phyloP scores from a whole-genome alignment of 2,888 invertebrate genomes.

The Acrobasis consociella region DNA sequence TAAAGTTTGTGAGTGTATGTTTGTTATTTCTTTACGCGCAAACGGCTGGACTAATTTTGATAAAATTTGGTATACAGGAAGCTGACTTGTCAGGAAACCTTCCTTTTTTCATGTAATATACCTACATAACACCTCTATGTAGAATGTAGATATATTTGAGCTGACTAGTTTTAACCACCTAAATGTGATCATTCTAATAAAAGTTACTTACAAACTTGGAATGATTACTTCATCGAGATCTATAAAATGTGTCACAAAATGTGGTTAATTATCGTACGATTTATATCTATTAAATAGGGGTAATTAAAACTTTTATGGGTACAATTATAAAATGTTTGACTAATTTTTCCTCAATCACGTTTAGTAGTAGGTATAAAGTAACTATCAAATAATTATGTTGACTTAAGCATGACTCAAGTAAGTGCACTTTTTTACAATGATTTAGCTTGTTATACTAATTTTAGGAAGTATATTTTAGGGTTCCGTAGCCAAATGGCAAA shows the following conservation, averaged over 20 bases:
- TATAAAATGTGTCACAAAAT: background rate
- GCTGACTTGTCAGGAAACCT: too few species aligned
- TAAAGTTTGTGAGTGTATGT: too few species aligned
- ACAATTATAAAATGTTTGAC: background rate
- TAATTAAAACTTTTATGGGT: background rate
- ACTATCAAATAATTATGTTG: too few species aligned
- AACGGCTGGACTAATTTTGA: too few species aligned
- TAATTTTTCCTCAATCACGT: background rate
- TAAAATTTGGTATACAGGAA: too few species aligned
- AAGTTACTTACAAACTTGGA: conserved; percentile 13
- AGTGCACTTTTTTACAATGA: background rate
- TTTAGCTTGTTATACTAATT: background rate
- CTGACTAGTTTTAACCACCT: background rate
- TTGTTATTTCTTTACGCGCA: too few species aligned
- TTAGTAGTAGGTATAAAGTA: background rate
- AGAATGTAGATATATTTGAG: too few species aligned
- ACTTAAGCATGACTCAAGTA: too few species aligned
- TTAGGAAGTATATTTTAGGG: too few species aligned
- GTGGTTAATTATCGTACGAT: conserved; percentile 6
- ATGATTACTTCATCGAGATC: conserved; percentile 8
- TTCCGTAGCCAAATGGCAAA: too few species aligned
- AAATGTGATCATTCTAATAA: background rate
- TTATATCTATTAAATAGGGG: background rate
- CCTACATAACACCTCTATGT: too few species aligned
- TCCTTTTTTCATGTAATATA: too few species aligned